Base-by-base conservation (phyloP, 2,888 invertebrate species). In the Tolmerus cingulatus region DNA sequence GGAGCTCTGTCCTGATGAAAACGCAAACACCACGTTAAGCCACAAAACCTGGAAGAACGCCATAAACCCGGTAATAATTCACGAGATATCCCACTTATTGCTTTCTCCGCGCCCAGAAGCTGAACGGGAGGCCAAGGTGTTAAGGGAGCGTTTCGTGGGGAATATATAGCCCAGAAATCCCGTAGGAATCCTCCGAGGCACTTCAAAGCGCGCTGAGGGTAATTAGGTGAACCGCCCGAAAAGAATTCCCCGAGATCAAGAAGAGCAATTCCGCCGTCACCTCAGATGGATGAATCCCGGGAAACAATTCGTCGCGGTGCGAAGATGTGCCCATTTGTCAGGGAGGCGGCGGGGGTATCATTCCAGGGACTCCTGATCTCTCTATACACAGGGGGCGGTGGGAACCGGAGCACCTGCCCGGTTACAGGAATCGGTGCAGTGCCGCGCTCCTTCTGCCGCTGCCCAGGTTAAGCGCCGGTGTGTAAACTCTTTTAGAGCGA, bases 61-160 rank as follows among this genome's bases (percentile, higher is more conserved):
- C 46, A 57, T 79, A 86, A 87, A 87, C 81, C 77, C 23, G 46
- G 77, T 66, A 86, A 87, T 87, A 88, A 87, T 87, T 88, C 85
- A 88, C 87, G 85, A 85, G 88, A 86, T 87, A 87, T 87, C 78
- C 87, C 74, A 87, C 88, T 88, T 88, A 88, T 88, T 88, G 88
- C 87, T 88, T 88, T 88, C 82, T 87, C 77, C 87, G 79, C 37
- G 74, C 23, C 79, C 34, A 87, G 74, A 88, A 88, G 87, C 84
- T 86, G 86, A 87, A 77, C 40, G 19, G 86, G 87, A 87, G 86
- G 86, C 88, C 88, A 88, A 88, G 87, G 87, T 87, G 87, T 87
- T 88, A 87, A 30, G 40, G 74, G 77, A 86, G 43, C 37, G 43
- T 9, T 43, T 40, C 19, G 66, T 3, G 2, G 27, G 37, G 85